Base-by-base conservation (phyloP, 2,113 vertebrate genomes). In the Tetrao urogallus region DNA sequence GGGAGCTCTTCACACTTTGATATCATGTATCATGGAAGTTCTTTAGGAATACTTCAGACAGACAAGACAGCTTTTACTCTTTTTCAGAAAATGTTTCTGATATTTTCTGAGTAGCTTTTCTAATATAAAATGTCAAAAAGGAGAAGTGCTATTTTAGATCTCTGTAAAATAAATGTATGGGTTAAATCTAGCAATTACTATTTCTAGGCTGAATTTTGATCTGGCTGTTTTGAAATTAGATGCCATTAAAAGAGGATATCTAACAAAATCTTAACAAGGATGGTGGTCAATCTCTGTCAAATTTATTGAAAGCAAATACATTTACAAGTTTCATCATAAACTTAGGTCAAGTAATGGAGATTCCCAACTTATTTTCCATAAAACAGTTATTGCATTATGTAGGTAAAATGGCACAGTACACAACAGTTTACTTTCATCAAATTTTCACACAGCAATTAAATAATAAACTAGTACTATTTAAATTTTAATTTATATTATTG, bases 291-390 rank as follows among this genome's bases (percentile, higher is more conserved):
- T 94, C 86, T 87, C 60, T 90, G 88, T 93, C 75, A 93, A 65
- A 88, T 96, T 89, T 94, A 92, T 96, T 94, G 83, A 95, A 96
- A 91, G 38, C 75, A 95, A 97, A 93, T 91, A 88, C 48, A 88
- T 95, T 94, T 94, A 64, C 50, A 92, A 93, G 48, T 67, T 86
- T 65, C 36, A n/a, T 86, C 72, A 82, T 95, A 96, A 93, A 97
- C 90, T 69, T 83, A 82, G 86, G 69, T 93, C 82, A 92, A 95
- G 63, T 95, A 92, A 91, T 79, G 58, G 58, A 94, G 64, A 90
- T 91, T 93, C 77, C 72, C 69, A 94, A 94, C 89, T 92, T 95
- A 90, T 94, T 93, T 95, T 95, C 67, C 64, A 92, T 91, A 91
- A 92, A 92, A 54, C 3, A 6, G 58, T 89, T 90, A 96, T 91